These are phyloP conservation scores for Hylyphantes graminicola DNA, from an alignment of 1,140 invertebrate genomes.

Conservation along the genomic window DNA sequence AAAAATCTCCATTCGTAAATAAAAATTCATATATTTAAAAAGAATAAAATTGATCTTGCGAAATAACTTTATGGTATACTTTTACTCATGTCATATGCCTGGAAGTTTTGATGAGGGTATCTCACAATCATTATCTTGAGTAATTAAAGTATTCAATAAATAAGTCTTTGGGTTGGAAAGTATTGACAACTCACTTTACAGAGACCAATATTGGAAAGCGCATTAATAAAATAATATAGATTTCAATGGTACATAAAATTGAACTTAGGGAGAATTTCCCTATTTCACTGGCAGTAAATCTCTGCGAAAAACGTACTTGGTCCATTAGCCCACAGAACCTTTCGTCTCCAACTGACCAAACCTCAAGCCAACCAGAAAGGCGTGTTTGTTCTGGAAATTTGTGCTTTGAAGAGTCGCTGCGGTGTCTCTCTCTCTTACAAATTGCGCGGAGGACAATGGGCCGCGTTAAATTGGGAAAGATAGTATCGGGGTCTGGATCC, in stretches of 20 bases:
- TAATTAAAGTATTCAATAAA: not conserved
- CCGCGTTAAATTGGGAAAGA: not conserved
- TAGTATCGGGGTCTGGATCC: no score
- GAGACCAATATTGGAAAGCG: not conserved
- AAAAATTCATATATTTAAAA: no score
- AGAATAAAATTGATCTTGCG: no score
- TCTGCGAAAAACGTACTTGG: not conserved
- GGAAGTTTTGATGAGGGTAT: no score
- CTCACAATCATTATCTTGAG: no score
- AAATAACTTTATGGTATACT: no score
- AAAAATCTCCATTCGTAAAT: no score
- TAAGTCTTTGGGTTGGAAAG: not conserved
- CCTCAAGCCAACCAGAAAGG: not conserved
- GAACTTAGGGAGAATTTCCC: not conserved
- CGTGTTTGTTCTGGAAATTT: constrained; percentile 1
- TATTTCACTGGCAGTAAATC: not conserved
- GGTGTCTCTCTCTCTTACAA: not conserved
- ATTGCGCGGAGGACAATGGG: not conserved
- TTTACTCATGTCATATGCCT: no score
- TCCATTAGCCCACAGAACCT: constrained; percentile 3
- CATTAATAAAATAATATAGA: not conserved
- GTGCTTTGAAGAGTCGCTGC: constrained; percentile 1
- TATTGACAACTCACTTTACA: not conserved
- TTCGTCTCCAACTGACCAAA: constrained; percentile 12
- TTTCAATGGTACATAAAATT: not conserved